Base-by-base conservation (phyloP, 2,797 vertebrate genomes). In the Poecilia wingei region DNA sequence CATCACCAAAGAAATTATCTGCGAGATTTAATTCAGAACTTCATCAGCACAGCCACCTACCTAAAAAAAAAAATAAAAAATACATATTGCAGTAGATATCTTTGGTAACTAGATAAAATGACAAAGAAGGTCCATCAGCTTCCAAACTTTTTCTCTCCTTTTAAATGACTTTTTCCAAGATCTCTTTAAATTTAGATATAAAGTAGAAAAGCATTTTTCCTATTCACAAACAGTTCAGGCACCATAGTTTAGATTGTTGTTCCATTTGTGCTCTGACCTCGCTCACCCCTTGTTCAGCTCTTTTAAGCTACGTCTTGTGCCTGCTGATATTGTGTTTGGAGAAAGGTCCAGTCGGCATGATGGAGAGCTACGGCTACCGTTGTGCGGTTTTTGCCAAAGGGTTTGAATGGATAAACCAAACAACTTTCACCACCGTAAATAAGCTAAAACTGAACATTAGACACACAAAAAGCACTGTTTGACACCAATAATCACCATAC, bases 11-110 rank as follows among this genome's bases (percentile, higher is more conserved):
- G 84, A 86, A 49, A 88, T 81, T 80, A 87, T 82, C 75, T 72
- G 64, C 6, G 49, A 76, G 81, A 87, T 89, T 74, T 82, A 81
- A 88, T 77, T 77, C 55, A 53, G 68, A 88, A 77, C 47, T 53
- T 66, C 43, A 73, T 83, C 77, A 72, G 49, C 83, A 76, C 81
- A 45, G 3, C 7, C 2, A 6, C 2, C 43, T 41, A 41, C 39
- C 39, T 41, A 41, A 41, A 41, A 41, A 41, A 6, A 41, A 41
- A 41, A 41, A 41, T 1, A 39, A 39, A 39, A 39, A 39, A 41
- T 64, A 83, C 66, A 75, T 73, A 61, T 49, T 3, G 1, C 14
- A 51, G 12, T 59, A 22, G 73, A 79, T 22, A 0, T 69, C 73
- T 73, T 14, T 51, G 12, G 85, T 70, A 86, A 84, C 76, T 74